Evolutionary conservation across 2,797 vertebrate genomes (phyloP).

Genomic region (Molossus molossus): DNA sequence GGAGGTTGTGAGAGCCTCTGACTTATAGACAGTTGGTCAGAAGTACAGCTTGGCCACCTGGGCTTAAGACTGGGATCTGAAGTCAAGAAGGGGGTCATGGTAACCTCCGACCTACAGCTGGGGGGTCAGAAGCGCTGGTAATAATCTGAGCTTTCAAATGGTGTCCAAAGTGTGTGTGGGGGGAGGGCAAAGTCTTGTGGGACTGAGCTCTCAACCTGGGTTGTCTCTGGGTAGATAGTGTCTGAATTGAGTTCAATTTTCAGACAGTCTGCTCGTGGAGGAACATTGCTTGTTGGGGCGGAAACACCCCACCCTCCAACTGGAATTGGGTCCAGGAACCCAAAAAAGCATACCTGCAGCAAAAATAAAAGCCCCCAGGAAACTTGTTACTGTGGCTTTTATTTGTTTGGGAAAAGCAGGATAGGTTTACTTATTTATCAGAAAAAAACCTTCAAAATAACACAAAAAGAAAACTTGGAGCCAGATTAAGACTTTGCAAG

Average conservation of each 20-base stretch:
- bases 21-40: background rate
- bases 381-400: background rate
- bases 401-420: slow-evolving; percentile 39
- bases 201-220: background rate
- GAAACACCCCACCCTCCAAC: background rate
- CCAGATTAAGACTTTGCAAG: slow-evolving; percentile 4
- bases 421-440: slow-evolving; percentile 9
- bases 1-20: background rate
- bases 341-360: background rate
- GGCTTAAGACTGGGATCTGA: background rate
- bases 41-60: background rate
- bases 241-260: background rate
- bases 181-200: background rate
- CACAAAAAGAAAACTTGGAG: background rate
- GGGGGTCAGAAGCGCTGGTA: background rate
- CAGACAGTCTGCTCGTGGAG: background rate
- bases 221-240: background rate
- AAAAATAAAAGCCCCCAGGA: background rate
- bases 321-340: background rate
- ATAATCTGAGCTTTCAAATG: background rate
- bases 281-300: background rate
- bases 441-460: slow-evolving; percentile 1
- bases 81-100: background rate
- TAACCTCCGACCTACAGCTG: background rate
- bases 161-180: no score